Base-by-base conservation (phyloP, 2,797 vertebrate genomes). In the Acanthornis magna region DNA sequence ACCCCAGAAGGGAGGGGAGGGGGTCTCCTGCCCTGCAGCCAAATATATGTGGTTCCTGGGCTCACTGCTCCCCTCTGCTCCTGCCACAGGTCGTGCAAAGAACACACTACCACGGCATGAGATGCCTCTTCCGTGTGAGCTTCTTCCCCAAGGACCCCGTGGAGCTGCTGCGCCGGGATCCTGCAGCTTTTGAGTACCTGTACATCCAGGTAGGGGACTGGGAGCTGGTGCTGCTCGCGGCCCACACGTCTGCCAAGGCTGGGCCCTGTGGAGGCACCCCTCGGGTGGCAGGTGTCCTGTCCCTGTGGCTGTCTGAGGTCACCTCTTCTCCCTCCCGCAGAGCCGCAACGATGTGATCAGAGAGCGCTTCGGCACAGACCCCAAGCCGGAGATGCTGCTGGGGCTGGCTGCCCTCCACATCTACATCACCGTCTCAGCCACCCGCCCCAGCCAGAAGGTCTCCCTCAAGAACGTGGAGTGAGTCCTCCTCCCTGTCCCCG, bases 91-190 rank as follows among this genome's bases (percentile, higher is more conserved):
- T 99, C 94, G 99, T 99, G 62, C 99, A 99, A 85, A 98, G 99
- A 98, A 99, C 99, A 71, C 99, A 99, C 97, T 99, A 99, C 97
- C 99, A 99, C 40, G 99, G 99, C 96, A 99, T 99, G 99, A 99
- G 98, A 97, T 99, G 99, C 98, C 98, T 99, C 93, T 99, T 99
- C 96, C 98, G 99, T 92, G 98, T 99, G 96, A 99, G 99, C 97
- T 99, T 99, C 98, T 99, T 99, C 97, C 99, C 99, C 94, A 99
- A 99, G 97, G 99, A 99, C 96, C 99, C 99, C 0, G 98, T 98
- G 93, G 99, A 99, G 96, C 98, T 99, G 89, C 97, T 99, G 89
- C 98, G 97, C 96, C 98, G 98, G 75, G 99, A 99, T 95, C 99
- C 99, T 1, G 99, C 99, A 85, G 99, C 99, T 19, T 99, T 99